These are phyloP conservation scores for Patiria pectinifera DNA, from an alignment of 53 echinoderm and acorn worm species.

Conservation along the genomic window DNA sequence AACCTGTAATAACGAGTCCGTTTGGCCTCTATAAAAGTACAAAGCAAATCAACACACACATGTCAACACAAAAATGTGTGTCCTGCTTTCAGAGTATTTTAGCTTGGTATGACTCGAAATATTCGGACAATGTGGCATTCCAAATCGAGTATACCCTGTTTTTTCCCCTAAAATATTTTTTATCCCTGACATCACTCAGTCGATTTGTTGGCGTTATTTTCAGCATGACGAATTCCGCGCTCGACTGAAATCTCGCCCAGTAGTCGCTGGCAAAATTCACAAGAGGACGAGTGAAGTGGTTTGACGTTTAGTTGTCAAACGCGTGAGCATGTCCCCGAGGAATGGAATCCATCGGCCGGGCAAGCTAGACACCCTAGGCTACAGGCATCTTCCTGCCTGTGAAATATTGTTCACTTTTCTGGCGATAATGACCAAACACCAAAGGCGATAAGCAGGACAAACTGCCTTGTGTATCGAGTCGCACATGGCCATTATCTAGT, in stretches of 20 bases:
- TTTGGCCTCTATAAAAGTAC: too few relatives aligned
- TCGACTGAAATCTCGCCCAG: background rate
- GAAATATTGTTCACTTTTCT: conserved; percentile 57
- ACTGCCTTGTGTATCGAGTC: conserved; percentile 20
- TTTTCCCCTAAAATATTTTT: background rate
- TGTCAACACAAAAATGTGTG: too few relatives aligned
- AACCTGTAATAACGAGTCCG: too few relatives aligned
- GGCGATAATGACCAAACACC: conserved; percentile 43
- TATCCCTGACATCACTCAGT: background rate
- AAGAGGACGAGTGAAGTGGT: conserved; percentile 30
- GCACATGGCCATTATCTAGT: conserved; percentile 8
- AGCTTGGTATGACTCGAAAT: too few relatives aligned
- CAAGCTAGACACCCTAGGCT: conserved; percentile 42
- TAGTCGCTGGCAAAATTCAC: background rate
- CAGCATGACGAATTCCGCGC: conserved; percentile 46
- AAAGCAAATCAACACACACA: too few relatives aligned
- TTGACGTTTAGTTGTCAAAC: conserved; percentile 59
- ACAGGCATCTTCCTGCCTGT: conserved; percentile 25
- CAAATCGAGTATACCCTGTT: too few relatives aligned
- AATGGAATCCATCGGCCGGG: conserved; percentile 35
- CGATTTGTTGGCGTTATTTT: conserved; percentile 15
- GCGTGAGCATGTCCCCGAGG: background rate
- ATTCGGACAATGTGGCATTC: too few relatives aligned
- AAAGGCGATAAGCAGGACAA: conserved; percentile 17
- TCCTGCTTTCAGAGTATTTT: too few relatives aligned